phyloP scores from a whole-genome alignment of 2,113 vertebrate species.

The Trinectes maculatus region DNA sequence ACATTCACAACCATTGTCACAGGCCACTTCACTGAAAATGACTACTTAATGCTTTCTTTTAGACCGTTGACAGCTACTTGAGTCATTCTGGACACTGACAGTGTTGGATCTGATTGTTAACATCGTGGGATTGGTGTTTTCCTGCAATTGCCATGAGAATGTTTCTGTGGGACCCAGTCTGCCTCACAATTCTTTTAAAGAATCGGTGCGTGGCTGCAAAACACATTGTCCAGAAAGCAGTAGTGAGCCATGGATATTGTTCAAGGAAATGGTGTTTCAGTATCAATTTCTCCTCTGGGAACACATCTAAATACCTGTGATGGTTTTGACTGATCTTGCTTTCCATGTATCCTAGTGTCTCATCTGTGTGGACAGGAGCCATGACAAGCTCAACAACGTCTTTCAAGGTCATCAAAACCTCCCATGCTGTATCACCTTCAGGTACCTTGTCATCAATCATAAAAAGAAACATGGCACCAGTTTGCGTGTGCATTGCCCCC shows the following conservation, averaged over 20 bases:
- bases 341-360: constrained; percentile 10
- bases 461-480: background rate
- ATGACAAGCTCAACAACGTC: constrained; percentile 39
- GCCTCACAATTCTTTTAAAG: constrained; percentile 37
- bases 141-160: constrained; percentile 37
- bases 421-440: background rate
- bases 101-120: constrained; percentile 2
- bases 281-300: constrained; percentile 10
- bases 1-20: constrained; percentile 20
- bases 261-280: background rate
- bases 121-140: constrained; percentile 30
- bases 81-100: constrained; percentile 10
- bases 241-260: constrained; percentile 14
- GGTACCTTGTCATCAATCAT: constrained; percentile 10
- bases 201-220: constrained; percentile 35
- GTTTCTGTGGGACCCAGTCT: constrained; percentile 25
- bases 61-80: constrained; percentile 2
- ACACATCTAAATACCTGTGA: constrained; percentile 9
- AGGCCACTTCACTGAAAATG: constrained; percentile 29
- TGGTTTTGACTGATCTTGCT: constrained; percentile 16
- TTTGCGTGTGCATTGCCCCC: background rate
- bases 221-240: constrained; percentile 16
- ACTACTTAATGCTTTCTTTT: background rate
- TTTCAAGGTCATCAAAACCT: constrained; percentile 26
- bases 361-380: constrained; percentile 16